A percentile compares a stretch with the other conserved stretches of the same genome.
Evolutionary conservation across 2,888 invertebrate species (phyloP).

Genomic region (Candidula unifasciata): DNA sequence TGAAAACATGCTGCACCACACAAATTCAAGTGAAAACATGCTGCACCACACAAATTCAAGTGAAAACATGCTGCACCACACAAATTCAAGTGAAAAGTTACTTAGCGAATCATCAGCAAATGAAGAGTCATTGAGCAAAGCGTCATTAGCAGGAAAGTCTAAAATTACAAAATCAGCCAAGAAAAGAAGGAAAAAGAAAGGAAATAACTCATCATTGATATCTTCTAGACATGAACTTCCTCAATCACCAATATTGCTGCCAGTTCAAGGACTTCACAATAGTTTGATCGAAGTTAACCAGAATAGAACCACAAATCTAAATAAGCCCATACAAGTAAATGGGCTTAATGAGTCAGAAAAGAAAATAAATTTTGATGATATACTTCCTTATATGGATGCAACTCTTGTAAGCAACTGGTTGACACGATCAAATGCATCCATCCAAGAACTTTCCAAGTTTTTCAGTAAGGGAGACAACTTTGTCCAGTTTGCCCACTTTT

Average conservation of each 20-base stretch:
- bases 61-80: not conserved
- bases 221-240: slow-evolving; percentile 66
- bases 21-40: too few species aligned
- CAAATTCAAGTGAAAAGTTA: not conserved
- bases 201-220: slow-evolving; percentile 44
- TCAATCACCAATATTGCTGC: slow-evolving; percentile 66
- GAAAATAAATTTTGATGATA: slow-evolving; percentile 71
- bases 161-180: slow-evolving; percentile 49
- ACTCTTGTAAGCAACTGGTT: slow-evolving; percentile 75
- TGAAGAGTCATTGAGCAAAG: too few species aligned
- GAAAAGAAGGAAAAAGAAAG: slow-evolving; percentile 62
- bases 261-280: slow-evolving; percentile 53
- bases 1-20: not conserved
- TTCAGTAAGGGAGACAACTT: slow-evolving; percentile 72
- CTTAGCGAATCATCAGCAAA: too few species aligned
- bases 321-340: slow-evolving; percentile 11
- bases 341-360: slow-evolving; percentile 11
- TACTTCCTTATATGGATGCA: slow-evolving; percentile 75
- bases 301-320: not conserved
- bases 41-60: too few species aligned
- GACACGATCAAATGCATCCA: slow-evolving; percentile 66
- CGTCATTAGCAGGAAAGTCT: not conserved
- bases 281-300: not conserved
- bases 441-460: slow-evolving; percentile 70
- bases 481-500: slow-evolving; percentile 77